Conservation (phyloP, 2,797 vertebrate genomes). For the Helicolenus hilgendorfi region DNA sequence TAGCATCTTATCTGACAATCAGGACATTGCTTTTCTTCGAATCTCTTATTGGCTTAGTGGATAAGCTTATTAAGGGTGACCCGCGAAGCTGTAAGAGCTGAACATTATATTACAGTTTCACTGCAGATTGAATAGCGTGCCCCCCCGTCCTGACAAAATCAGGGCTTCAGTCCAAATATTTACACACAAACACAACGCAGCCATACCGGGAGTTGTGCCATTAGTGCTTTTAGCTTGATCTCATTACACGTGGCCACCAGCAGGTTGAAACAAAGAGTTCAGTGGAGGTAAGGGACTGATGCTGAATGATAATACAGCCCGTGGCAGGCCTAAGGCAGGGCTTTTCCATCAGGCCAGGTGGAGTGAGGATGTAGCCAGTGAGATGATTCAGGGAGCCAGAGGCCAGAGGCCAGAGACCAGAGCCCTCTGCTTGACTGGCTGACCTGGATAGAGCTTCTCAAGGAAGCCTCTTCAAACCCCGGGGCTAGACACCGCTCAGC, state of each 20-base stretch:
- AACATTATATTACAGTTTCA: constrained; percentile 76
- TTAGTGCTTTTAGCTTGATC: constrained; percentile 56
- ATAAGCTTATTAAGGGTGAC: constrained; percentile 84
- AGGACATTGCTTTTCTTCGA: constrained; percentile 77
- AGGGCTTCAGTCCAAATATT: constrained; percentile 7
- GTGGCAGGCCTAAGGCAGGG: constrained; percentile 48
- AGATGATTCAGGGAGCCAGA: constrained; percentile 46
- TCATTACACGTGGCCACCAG: constrained; percentile 53
- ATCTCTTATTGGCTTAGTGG: constrained; percentile 83
- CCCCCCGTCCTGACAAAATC: constrained; percentile 19
- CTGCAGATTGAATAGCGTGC: constrained; percentile 61
- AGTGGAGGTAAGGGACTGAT: constrained; percentile 43
- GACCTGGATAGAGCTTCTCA: constrained; percentile 37
- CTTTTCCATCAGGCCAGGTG: constrained; percentile 27
- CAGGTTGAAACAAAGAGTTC: constrained; percentile 42
- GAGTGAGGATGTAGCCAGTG: constrained; percentile 12
- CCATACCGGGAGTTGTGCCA: neutral
- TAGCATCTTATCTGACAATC: constrained; percentile 85
- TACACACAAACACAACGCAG: neutral
- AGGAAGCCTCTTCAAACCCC: constrained; percentile 26
- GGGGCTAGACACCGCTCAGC: constrained; percentile 22
- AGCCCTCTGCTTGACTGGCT: constrained; percentile 30
- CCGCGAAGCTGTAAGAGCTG: constrained; percentile 65
- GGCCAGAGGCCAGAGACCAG: constrained; percentile 43
- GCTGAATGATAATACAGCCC: constrained; percentile 35